Conservation (phyloP, 2,888 invertebrate species). For the Clunio marinus region DNA sequence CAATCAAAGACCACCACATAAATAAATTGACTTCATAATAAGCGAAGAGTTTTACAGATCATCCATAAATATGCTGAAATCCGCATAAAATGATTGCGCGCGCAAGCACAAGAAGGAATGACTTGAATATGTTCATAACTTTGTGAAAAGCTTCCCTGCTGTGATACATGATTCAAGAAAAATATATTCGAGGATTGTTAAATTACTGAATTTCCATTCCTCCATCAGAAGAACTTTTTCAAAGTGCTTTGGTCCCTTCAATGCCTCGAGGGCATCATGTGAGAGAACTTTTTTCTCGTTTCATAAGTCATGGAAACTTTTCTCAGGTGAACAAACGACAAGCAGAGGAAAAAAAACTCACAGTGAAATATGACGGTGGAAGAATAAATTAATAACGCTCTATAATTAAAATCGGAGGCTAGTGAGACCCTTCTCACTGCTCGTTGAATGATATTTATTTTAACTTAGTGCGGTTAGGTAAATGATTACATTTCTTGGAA, state of each 20-base stretch:
- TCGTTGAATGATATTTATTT: background rate
- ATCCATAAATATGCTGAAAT: background rate
- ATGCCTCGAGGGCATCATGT: slow-evolving; percentile 17
- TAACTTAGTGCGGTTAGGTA: background rate
- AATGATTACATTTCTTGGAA: slow-evolving; percentile 32
- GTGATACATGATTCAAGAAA: slow-evolving; percentile 34
- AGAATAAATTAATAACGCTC: slow-evolving; percentile 33
- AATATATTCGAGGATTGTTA: slow-evolving; percentile 15
- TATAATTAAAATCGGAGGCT: slow-evolving; percentile 33
- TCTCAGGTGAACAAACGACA: slow-evolving; percentile 30
- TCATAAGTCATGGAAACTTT: background rate
- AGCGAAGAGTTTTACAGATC: background rate
- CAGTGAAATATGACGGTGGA: slow-evolving; percentile 33
- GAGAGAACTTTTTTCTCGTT: background rate
- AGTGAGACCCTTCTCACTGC: slow-evolving; percentile 2
- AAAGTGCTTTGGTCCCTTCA: background rate
- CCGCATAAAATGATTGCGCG: background rate
- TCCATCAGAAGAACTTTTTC: background rate
- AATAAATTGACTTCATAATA: background rate
- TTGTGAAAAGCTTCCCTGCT: slow-evolving; percentile 32
- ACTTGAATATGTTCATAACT: background rate
- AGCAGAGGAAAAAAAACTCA: background rate
- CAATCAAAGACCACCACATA: too few species aligned
- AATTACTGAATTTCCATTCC: slow-evolving; percentile 33
- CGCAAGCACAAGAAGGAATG: background rate